A percentile compares a stretch with the other conserved stretches of the same genome.
Conservation (phyloP, 2,113 vertebrate genomes). For the Alligator mississippiensis region DNA sequence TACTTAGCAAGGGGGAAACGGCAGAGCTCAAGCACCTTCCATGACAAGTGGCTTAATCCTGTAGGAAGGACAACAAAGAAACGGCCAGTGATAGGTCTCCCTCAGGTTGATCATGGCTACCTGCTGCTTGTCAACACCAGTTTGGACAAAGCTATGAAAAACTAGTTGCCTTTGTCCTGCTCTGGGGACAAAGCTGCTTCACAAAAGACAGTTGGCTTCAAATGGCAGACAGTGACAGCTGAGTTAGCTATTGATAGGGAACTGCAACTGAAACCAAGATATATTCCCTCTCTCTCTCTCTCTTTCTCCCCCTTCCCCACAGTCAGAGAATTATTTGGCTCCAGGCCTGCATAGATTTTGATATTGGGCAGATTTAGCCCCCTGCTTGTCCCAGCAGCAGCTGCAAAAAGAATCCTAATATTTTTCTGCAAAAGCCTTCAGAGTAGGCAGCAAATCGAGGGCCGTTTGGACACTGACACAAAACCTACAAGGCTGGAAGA, state of each 20-base stretch:
- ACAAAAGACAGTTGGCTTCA: conserved; percentile 49
- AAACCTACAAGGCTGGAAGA: accelerated
- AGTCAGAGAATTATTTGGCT: neutral
- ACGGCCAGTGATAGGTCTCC: neutral
- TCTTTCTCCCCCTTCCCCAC: neutral
- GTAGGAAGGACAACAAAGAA: neutral
- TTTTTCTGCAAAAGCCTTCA: neutral
- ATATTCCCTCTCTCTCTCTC: neutral
- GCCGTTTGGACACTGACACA: neutral
- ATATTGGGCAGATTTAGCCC: neutral
- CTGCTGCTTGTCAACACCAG: neutral
- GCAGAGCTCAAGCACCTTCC: conserved; percentile 13
- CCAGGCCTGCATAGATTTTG: neutral
- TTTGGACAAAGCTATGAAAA: conserved; percentile 3
- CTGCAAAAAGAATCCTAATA: neutral
- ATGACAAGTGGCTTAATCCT: neutral
- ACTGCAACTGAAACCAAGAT: conserved; percentile 25
- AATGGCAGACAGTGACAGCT: neutral
- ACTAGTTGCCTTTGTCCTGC: conserved; percentile 40
- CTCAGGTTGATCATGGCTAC: neutral
- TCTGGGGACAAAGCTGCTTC: conserved; percentile 41
- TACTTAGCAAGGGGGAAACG: neutral
- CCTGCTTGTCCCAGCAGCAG: neutral
- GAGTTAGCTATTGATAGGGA: conserved; percentile 44
- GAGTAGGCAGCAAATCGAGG: neutral